Conservation (phyloP, 1,140 invertebrate species). For the Brachionus sp. region DNA sequence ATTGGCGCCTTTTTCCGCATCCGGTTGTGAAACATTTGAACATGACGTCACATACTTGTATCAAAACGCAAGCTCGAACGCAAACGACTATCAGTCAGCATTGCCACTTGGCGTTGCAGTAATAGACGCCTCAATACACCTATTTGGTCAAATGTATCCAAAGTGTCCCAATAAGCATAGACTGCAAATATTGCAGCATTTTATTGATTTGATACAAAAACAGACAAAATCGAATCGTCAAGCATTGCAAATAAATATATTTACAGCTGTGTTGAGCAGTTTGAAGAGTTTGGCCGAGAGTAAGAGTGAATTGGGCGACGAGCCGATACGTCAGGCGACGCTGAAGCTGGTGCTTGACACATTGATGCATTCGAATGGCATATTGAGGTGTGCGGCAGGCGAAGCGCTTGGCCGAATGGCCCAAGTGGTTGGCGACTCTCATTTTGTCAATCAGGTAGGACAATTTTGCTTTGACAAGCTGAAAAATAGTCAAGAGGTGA, state of each 20-base stretch:
- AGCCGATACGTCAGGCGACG: slow-evolving; percentile 81
- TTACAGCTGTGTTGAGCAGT: slow-evolving; percentile 83
- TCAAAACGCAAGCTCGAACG: slow-evolving; percentile 53
- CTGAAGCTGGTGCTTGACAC: slow-evolving; percentile 72
- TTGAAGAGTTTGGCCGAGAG: slow-evolving; percentile 79
- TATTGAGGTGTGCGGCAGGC: slow-evolving; percentile 78
- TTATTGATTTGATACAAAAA: slow-evolving; percentile 80
- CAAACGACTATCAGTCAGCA: slow-evolving; percentile 54
- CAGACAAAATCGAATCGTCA: slow-evolving; percentile 79
- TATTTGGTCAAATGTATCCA: slow-evolving; percentile 90
- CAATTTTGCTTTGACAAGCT: slow-evolving; percentile 83
- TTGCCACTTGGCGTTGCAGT: slow-evolving; percentile 91
- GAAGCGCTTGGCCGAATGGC: slow-evolving; percentile 83
- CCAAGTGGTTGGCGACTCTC: slow-evolving; percentile 67
- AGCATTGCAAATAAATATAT: slow-evolving; percentile 93
- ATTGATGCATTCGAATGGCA: slow-evolving; percentile 76
- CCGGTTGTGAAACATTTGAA: slow-evolving; percentile 88
- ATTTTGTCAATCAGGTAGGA: slow-evolving; percentile 82
- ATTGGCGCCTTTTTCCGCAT: slow-evolving; percentile 83
- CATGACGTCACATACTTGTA: slow-evolving; percentile 89
- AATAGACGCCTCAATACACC: slow-evolving; percentile 83
- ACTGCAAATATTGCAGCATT: slow-evolving; percentile 93
- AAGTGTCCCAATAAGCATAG: slow-evolving; percentile 89
- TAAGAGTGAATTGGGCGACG: slow-evolving; percentile 78
- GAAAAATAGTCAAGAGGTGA: slow-evolving; percentile 79